Evolutionary conservation across 2,113 vertebrate species (phyloP).

Genomic region (Cochlearius cochlearius): DNA sequence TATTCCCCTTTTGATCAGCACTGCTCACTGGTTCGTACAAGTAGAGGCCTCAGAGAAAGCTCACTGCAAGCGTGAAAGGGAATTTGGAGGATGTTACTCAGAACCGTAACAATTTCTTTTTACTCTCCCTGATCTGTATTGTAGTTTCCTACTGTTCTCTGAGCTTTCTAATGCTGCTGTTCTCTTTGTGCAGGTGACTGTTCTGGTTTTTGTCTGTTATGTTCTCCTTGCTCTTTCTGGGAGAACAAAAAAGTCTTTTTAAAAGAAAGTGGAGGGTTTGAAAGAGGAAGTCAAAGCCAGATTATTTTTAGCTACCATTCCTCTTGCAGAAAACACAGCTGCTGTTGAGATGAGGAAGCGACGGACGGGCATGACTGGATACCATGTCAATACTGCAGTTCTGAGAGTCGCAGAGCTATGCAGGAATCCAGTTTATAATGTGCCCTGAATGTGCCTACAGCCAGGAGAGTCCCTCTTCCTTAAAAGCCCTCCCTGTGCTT

Average conservation of each 20-base stretch:
- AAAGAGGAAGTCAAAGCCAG: slow-evolving; percentile 43
- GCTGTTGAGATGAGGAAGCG: slow-evolving; percentile 5
- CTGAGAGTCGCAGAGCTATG: not conserved
- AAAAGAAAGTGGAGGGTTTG: not conserved
- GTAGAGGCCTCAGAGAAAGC: not conserved
- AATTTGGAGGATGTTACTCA: not conserved
- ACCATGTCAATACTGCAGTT: not conserved
- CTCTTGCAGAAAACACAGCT: slow-evolving; percentile 54
- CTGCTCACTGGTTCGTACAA: not conserved
- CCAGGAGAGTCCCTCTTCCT: not conserved
- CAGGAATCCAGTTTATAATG: not conserved
- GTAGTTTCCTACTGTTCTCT: not conserved
- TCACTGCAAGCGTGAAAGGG: not conserved
- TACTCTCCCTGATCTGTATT: not conserved
- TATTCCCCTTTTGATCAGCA: not conserved
- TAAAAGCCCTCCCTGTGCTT: not conserved
- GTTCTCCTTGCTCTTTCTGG: not conserved
- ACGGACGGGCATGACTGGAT: slow-evolving; percentile 3
- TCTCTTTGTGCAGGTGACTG: not conserved
- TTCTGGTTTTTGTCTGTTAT: not conserved
- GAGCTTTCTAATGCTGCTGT: not conserved
- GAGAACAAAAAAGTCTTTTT: not conserved
- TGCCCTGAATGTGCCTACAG: not conserved
- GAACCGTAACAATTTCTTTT: not conserved
- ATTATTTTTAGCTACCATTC: slow-evolving; percentile 56